Conservation (phyloP, 2,888 invertebrate genomes). For the Lasioglossum marginatum region DNA sequence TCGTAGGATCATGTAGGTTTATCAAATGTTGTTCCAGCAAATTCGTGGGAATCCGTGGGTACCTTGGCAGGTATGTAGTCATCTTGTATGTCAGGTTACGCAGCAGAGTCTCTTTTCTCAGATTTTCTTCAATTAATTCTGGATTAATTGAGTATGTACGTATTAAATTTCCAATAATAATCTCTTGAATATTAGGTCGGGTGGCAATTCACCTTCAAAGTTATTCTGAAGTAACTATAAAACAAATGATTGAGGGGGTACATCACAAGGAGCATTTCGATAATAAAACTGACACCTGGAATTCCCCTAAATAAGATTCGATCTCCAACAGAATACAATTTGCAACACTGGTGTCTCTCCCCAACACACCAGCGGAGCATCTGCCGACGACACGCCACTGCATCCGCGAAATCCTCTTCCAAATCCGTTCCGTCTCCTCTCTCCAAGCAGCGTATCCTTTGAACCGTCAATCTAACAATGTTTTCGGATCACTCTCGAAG, state of each 20-base stretch:
- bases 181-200: too few relatives aligned
- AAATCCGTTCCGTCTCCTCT: neutral
- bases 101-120: neutral
- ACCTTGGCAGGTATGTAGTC: neutral
- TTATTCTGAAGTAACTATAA: neutral
- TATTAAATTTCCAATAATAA: too few relatives aligned
- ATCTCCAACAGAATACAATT: neutral
- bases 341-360: neutral
- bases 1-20: neutral
- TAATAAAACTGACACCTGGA: neutral
- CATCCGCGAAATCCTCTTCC: neutral
- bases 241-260: neutral
- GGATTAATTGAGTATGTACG: neutral
- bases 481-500: neutral
- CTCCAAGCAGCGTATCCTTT: neutral
- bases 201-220: neutral
- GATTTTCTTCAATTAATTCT: neutral
- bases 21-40: neutral
- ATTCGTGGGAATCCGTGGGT: neutral
- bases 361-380: neutral
- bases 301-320: neutral
- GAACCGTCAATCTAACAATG: neutral
- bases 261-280: neutral
- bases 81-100: neutral
- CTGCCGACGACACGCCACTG: neutral